Evolutionary conservation across 2,888 invertebrate genomes (phyloP), one percentile per base, ranked within the genome.

Genomic region (Gari tellinella): DNA sequence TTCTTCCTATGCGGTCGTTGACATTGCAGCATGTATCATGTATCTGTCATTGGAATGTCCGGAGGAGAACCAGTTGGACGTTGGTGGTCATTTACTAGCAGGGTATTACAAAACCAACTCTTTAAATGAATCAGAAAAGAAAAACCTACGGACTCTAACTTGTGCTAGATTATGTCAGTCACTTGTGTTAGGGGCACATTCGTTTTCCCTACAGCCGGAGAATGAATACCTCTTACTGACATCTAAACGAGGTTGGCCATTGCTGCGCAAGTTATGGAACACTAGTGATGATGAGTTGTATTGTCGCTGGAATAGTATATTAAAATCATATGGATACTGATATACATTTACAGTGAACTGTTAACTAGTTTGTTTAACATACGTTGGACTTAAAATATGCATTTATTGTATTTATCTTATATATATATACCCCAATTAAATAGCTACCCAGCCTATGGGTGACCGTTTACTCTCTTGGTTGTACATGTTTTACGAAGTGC

Each of bases 121-220:
- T 2, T 89, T 97, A 19, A 93, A 94, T 1, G 93, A 94, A 1
- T 84, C 93, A 0, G 97, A 97, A 86, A 93, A 94, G 79, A 91
- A 93, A 43, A 92, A 95, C 46, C 89, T 97, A 41, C 95, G 95
- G 93, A 93, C 94, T 25, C 95, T 96, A 85, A 93, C 97, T 4
- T 95, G 95, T 51, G 95, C 95, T 0, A 94, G 98, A 51, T 92
- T 97, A 14, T 95, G 95, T 69, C 97, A 97, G 91, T 97, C 96
- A 82, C 92, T 98, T 14, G 94, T 96, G 0, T 90, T 96, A 57
- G 97, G 97, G 0, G 94, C 95, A 0, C 97, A 97, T 92, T 94
- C 95, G 0, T 92, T 95, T 81, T 92, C 94, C 1, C 94, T 95
- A 65, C 95, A 97, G 89, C 96, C 97, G 0, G 93, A 93, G 2